These are phyloP conservation scores for Papilio glaucus DNA, from an alignment of 1,140 invertebrate genomes.

Conservation along the genomic window DNA sequence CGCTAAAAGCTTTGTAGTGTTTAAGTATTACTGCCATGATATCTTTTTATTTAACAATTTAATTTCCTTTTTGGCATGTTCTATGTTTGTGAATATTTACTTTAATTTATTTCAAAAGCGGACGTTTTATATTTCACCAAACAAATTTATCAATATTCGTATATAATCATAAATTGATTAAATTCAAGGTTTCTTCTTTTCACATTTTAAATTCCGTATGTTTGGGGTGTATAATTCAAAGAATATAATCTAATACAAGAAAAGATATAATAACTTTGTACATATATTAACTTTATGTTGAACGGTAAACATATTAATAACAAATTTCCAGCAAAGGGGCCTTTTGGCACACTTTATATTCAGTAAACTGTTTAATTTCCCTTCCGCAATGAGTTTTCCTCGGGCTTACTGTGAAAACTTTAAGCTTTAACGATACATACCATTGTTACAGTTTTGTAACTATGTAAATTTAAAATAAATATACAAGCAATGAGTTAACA, in stretches of 20 bases:
- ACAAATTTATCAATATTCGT: too few species aligned
- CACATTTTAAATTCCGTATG: too few species aligned
- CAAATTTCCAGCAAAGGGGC: not conserved
- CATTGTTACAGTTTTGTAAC: not conserved
- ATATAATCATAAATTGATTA: too few species aligned
- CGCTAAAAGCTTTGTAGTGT: constrained; percentile 21
- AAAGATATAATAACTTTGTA: not conserved
- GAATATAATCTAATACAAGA: not conserved
- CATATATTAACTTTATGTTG: too few species aligned
- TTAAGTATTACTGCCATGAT: not conserved
- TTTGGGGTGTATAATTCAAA: too few species aligned
- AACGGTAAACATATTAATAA: not conserved
- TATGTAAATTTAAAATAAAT: too few species aligned
- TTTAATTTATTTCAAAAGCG: not conserved
- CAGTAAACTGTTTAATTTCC: constrained; percentile 16
- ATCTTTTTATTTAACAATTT: not conserved
- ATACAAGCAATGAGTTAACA: too few species aligned
- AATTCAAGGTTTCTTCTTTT: too few species aligned
- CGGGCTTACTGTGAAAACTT: not conserved
- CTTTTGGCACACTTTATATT: constrained; percentile 6
- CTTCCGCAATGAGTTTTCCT: not conserved
- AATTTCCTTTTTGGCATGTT: not conserved
- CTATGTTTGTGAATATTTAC: not conserved
- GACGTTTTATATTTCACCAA: too few species aligned
- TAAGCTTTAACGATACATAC: not conserved